Evolutionary conservation across 2,797 vertebrate genomes (phyloP).

Genomic region (Cyprinodon diabolis): DNA sequence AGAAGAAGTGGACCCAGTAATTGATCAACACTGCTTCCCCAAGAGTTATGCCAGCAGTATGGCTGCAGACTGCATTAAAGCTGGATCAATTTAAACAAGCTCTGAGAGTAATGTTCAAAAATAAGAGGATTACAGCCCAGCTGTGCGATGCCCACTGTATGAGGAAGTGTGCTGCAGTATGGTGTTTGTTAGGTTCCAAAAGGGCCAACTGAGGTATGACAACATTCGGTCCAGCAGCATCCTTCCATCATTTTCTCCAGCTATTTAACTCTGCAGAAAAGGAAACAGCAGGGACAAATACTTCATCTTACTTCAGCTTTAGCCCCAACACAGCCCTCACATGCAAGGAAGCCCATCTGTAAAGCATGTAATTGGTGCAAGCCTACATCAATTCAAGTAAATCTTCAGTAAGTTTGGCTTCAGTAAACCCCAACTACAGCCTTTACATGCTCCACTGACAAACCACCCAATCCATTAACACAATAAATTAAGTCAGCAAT

Average conservation of each 20-base stretch:
- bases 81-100: constrained; percentile 19
- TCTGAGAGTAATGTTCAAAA: constrained; percentile 17
- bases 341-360: constrained; percentile 19
- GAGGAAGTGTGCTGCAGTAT: constrained; percentile 39
- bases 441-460: constrained; percentile 16
- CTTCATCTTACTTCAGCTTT: constrained; percentile 18
- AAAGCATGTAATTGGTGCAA: constrained; percentile 20
- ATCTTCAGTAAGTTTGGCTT: constrained; percentile 11
- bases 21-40: background rate
- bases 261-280: constrained; percentile 43
- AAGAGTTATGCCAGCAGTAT: background rate
- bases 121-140: constrained; percentile 14
- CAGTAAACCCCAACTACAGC: constrained; percentile 11
- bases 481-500: constrained; percentile 13
- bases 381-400: constrained; percentile 14
- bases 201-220: constrained; percentile 52
- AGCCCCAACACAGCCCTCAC: constrained; percentile 7
- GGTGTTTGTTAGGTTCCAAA: constrained; percentile 29
- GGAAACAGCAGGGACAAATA: constrained; percentile 47
- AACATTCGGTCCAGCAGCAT: constrained; percentile 43
- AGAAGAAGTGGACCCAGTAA: background rate
- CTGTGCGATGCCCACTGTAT: background rate
- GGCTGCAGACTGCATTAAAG: constrained; percentile 6
- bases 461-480: constrained; percentile 15
- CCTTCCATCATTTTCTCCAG: constrained; percentile 40